Evolutionary conservation across 1,140 invertebrate genomes (phyloP), one percentile per base, ranked within the genome.

Genomic region (Drosophila punjabiensis): DNA sequence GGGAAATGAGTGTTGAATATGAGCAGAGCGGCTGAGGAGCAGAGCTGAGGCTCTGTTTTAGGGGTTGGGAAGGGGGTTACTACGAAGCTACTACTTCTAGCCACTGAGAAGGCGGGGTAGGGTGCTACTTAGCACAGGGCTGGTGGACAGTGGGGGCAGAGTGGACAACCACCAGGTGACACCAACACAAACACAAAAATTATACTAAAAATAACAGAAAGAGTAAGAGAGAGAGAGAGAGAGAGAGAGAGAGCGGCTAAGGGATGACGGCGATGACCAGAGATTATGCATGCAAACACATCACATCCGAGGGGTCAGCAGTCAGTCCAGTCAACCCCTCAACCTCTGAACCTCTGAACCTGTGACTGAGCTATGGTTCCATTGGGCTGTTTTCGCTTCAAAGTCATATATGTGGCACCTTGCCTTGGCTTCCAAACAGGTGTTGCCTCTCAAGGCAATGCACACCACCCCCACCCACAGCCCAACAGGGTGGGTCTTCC

Each of bases 241-340:
- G 3, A 18, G 28, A 11, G n/a, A 35, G 68, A 79, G 66, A 82
- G 76, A 76, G 79, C 71, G 75, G 35, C 65, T 82, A 86, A 73
- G 86, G 86, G 86, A 89, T 91, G 86, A 90, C 52, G 70, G 24
- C 86, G 81, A 82, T 86, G 86, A 76, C 86, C 76, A 83, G 76
- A 90, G 86, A 90, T 90, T 90, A 90, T 90, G 87, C 86, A 86
- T 86, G 79, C 86, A 85, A 90, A 69, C 84, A 82, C 63, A 80
- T 58, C 84, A 82, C 63, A 80, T 58, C 77, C 65, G 73, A 82
- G 39, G 76, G 61, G 73, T 80, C 77, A 84, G 71, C 56, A 53
- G 71, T 62, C 58, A 65, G 59, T 37, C 35, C 55, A 59, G 62
- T 39, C 48, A 48, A 35, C 61, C 61, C 52, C 52, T 39, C 50